Conservation (phyloP, 2,888 invertebrate species). For the Anthrax anthrax region DNA sequence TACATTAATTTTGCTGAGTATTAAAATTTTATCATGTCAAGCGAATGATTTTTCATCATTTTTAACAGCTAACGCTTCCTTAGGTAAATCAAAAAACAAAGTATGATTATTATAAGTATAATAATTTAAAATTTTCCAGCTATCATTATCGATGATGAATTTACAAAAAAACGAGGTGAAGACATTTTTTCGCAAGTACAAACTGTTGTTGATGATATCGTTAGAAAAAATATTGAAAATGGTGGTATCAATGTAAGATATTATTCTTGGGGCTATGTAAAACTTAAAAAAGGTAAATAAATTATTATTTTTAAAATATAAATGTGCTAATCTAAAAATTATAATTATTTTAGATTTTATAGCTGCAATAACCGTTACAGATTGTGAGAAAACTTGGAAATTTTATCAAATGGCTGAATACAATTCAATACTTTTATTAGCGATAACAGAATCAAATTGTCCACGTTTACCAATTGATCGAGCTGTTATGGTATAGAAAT, state of each 20-base stretch:
- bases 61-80: constrained; percentile 55
- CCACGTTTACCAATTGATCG: constrained; percentile 52
- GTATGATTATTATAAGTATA: neutral
- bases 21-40: no score
- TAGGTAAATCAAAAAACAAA: constrained; percentile 39
- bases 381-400: constrained; percentile 60
- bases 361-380: constrained; percentile 58
- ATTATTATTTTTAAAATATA: neutral
- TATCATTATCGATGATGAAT: constrained; percentile 54
- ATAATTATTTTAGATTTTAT: constrained; percentile 42
- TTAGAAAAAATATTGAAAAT: constrained; percentile 48
- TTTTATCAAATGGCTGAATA: constrained; percentile 47
- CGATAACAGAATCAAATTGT: constrained; percentile 66
- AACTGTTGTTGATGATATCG: constrained; percentile 46
- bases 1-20: no score
- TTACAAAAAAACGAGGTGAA: constrained; percentile 47
- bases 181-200: constrained; percentile 41
- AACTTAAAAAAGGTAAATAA: constrained; percentile 50
- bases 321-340: neutral
- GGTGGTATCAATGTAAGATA: constrained; percentile 55
- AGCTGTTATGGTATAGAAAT: constrained; percentile 43
- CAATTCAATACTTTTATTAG: constrained; percentile 53
- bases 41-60: constrained; percentile 54
- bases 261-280: constrained; percentile 52
- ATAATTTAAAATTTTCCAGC: constrained; percentile 35